Percentiles rank a stretch among this genome's conserved stretches.
These are phyloP conservation scores for Cephus spinipes DNA, from an alignment of 2,888 invertebrate species.

Conservation along the genomic window DNA sequence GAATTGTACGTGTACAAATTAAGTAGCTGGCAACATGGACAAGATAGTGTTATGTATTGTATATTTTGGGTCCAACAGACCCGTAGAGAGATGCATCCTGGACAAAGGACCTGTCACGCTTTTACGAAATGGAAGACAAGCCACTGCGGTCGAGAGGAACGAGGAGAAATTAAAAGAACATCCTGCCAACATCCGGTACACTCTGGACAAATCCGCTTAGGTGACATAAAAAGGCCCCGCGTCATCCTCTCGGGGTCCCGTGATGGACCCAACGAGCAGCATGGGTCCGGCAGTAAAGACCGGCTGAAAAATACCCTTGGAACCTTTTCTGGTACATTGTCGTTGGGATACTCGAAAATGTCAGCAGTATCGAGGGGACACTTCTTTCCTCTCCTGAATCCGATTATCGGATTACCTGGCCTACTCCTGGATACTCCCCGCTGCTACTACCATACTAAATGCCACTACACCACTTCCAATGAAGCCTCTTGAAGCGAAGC, in stretches of 20 bases:
- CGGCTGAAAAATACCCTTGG: constrained; percentile 24
- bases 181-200: constrained; percentile 47
- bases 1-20: background rate
- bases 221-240: constrained; percentile 48
- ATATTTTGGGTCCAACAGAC: background rate
- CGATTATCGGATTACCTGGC: constrained; percentile 59
- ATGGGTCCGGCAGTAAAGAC: constrained; percentile 13
- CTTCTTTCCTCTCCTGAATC: constrained; percentile 53
- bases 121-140: constrained; percentile 25
- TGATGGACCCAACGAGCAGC: constrained; percentile 28
- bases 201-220: constrained; percentile 58
- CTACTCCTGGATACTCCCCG: background rate
- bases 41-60: background rate
- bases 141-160: constrained; percentile 23
- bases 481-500: constrained; percentile 48
- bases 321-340: constrained; percentile 58
- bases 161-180: constrained; percentile 59
- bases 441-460: background rate
- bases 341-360: constrained; percentile 48
- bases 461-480: background rate
- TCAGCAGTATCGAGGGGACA: constrained; percentile 50
- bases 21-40: background rate
- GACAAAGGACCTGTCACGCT: constrained; percentile 30
- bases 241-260: constrained; percentile 33
- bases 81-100: background rate